phyloP scores from a whole-genome alignment of 1,140 invertebrate genomes.

The Drosophila sproati region DNA sequence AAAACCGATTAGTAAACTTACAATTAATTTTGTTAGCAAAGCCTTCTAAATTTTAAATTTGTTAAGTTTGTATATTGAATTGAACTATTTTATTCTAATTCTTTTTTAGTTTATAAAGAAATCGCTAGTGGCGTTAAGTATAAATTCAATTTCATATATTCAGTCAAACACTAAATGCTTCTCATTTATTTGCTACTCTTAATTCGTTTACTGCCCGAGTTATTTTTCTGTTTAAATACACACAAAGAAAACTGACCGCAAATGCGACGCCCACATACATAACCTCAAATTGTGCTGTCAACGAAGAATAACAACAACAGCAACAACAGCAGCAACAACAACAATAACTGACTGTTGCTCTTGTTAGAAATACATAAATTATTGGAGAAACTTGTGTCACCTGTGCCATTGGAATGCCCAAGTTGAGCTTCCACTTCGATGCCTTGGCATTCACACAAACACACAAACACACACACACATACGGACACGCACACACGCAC shows the following conservation, averaged over 20 bases:
- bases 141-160: no score
- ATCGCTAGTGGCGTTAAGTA: no score
- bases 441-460: slow-evolving; percentile 28
- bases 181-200: no score
- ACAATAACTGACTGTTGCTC: slow-evolving; percentile 53
- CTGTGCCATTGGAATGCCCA: slow-evolving; percentile 40
- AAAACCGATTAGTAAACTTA: no score
- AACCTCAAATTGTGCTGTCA: slow-evolving; percentile 38
- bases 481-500: slow-evolving; percentile 12
- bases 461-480: slow-evolving; percentile 6
- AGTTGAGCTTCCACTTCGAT: slow-evolving; percentile 31
- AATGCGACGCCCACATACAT: not conserved
- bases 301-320: slow-evolving; percentile 11
- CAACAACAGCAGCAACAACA: slow-evolving; percentile 5
- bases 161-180: not conserved
- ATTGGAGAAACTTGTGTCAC: slow-evolving; percentile 50
- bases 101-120: no score
- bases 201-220: not conserved
- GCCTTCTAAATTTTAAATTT: no score
- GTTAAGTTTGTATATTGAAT: no score
- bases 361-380: slow-evolving; percentile 69
- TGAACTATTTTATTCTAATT: no score
- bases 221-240: not conserved
- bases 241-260: not conserved
- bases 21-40: no score